Conservation (phyloP, 2,888 invertebrate species). For the Pocota personata region DNA sequence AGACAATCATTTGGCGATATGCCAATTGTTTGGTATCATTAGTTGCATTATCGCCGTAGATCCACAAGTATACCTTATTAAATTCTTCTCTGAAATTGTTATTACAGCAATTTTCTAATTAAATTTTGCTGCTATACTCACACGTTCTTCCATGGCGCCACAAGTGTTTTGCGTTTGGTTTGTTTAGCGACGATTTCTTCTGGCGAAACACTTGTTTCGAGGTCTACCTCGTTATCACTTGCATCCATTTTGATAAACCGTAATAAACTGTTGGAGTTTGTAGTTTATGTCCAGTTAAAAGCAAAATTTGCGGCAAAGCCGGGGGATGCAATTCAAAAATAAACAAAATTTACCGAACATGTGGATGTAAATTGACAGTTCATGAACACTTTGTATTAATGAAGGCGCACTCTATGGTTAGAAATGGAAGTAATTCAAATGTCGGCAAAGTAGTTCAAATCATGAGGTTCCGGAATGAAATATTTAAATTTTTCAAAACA, state of each 20-base stretch:
- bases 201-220: neutral
- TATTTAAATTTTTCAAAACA: no score
- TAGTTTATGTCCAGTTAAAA: neutral
- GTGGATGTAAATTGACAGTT: constrained; percentile 39
- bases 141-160: constrained; percentile 81
- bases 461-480: neutral
- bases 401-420: neutral
- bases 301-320: neutral
- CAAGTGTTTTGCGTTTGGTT: constrained; percentile 78
- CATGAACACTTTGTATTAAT: neutral
- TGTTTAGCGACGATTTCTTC: neutral
- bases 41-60: constrained; percentile 76
- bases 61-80: constrained; percentile 78
- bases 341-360: constrained; percentile 44
- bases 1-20: constrained; percentile 78
- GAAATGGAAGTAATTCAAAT: neutral
- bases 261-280: neutral
- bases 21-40: constrained; percentile 75
- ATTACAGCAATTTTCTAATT: neutral
- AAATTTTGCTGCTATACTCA: constrained; percentile 73
- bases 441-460: neutral
- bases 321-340: neutral
- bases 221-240: neutral
- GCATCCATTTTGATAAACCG: constrained; percentile 18
- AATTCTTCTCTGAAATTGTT: constrained; percentile 78